Conservation (phyloP, 2,888 invertebrate species). For the Cephus rjabovi region DNA sequence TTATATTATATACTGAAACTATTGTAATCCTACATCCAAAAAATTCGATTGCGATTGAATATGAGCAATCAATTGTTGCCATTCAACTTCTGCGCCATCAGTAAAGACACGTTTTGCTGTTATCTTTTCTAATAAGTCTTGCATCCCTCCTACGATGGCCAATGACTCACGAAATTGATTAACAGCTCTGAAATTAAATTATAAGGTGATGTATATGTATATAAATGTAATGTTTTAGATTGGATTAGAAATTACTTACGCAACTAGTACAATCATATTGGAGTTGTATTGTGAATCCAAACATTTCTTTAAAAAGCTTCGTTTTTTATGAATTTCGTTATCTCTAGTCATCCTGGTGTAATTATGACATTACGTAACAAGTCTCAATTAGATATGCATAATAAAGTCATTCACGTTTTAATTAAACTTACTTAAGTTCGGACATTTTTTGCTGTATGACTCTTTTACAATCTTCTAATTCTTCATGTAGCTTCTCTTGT, state of each 20-base stretch:
- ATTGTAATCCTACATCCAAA: neutral
- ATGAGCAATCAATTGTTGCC: neutral
- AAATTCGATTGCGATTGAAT: neutral
- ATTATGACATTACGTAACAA: neutral
- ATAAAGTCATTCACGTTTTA: neutral
- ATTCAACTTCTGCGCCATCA: neutral
- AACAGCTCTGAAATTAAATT: neutral
- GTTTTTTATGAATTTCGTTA: slow-evolving; percentile 11
- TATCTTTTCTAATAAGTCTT: neutral
- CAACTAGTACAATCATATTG: slow-evolving; percentile 12
- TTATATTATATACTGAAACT: neutral
- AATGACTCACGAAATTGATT: neutral
- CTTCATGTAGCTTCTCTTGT: neutral
- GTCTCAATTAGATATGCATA: neutral
- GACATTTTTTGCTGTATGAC: neutral
- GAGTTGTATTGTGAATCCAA: slow-evolving; percentile 17
- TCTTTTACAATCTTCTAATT: neutral
- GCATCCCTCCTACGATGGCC: neutral
- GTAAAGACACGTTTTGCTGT: neutral
- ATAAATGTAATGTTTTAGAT: neutral
- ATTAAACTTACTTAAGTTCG: neutral
- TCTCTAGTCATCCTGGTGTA: neutral
- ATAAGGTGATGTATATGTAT: neutral
- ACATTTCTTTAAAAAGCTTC: slow-evolving; percentile 8
- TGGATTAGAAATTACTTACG: slow-evolving; percentile 16